Conservation (phyloP, 2,888 invertebrate genomes). For the Masnerella sp. region DNA sequence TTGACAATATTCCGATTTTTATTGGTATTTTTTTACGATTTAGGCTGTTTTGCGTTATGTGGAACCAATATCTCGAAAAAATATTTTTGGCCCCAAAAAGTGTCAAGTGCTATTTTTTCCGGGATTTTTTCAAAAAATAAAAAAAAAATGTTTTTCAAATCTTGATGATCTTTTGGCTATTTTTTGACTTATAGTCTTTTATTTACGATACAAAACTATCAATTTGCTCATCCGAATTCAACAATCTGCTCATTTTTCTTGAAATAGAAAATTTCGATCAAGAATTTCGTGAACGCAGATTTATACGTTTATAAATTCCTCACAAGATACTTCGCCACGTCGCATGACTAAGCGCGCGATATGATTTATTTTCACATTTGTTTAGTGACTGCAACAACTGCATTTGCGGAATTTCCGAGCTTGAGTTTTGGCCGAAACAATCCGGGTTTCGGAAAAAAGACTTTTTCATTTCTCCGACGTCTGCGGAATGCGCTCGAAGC, state of each 20-base stretch:
- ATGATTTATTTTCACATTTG: slow-evolving; percentile 25
- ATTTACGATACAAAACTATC: no score
- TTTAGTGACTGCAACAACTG: slow-evolving; percentile 3
- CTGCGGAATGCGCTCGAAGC: slow-evolving; percentile 2
- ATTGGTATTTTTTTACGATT: no score
- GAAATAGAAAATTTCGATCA: neutral
- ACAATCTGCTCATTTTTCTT: neutral
- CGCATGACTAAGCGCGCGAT: neutral
- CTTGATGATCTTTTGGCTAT: no score
- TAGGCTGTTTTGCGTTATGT: no score
- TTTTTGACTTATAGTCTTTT: no score
- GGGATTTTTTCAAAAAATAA: no score
- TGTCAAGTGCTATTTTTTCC: no score
- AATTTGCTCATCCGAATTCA: no score
- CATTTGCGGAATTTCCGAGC: slow-evolving; percentile 15
- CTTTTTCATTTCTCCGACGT: neutral
- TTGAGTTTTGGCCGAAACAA: neutral
- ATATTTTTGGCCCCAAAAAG: no score
- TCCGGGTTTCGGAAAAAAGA: slow-evolving; percentile 5
- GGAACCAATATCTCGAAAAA: no score
- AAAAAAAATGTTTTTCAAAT: no score
- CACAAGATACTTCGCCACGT: neutral
- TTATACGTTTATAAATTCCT: slow-evolving; percentile 13
- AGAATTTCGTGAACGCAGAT: neutral
- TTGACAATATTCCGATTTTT: no score